Percentiles rank a stretch among this genome's conserved stretches.
Conservation (phyloP, 2,888 invertebrate genomes). For the Athalia rosae region DNA sequence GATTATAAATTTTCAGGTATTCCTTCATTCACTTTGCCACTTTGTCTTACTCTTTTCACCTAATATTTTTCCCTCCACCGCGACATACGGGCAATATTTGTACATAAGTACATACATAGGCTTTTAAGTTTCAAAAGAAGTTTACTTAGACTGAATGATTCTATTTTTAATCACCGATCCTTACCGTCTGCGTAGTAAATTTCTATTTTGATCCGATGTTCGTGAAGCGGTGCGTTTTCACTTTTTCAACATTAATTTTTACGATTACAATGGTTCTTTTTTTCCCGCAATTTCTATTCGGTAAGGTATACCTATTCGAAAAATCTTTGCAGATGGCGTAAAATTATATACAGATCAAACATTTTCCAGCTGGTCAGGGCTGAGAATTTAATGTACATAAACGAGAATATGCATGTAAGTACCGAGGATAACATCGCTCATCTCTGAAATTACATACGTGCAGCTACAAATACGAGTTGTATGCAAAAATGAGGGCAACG, state of each 20-base stretch:
- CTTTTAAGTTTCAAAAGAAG: constrained; percentile 13
- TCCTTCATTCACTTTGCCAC: no score
- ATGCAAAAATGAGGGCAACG: constrained; percentile 22
- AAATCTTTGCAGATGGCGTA: no score
- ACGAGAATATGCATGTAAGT: background rate
- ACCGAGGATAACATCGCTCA: background rate
- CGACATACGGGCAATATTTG: background rate
- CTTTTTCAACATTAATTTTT: background rate
- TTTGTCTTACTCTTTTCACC: background rate
- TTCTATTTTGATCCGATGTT: constrained; percentile 22
- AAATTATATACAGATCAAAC: no score
- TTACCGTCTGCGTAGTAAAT: background rate
- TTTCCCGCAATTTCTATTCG: no score
- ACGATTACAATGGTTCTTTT: background rate
- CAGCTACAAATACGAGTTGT: background rate
- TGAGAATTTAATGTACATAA: background rate
- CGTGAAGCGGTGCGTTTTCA: background rate
- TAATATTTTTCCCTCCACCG: no score
- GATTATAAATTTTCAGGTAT: background rate
- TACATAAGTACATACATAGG: constrained; percentile 25
- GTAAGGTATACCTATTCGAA: no score
- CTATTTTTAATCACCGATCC: constrained; percentile 28
- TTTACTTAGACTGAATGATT: constrained; percentile 36
- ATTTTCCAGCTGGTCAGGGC: no score
- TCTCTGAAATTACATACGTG: background rate